phyloP scores from a whole-genome alignment of 2,888 invertebrate genomes.

The Xestia sexstrigata region DNA sequence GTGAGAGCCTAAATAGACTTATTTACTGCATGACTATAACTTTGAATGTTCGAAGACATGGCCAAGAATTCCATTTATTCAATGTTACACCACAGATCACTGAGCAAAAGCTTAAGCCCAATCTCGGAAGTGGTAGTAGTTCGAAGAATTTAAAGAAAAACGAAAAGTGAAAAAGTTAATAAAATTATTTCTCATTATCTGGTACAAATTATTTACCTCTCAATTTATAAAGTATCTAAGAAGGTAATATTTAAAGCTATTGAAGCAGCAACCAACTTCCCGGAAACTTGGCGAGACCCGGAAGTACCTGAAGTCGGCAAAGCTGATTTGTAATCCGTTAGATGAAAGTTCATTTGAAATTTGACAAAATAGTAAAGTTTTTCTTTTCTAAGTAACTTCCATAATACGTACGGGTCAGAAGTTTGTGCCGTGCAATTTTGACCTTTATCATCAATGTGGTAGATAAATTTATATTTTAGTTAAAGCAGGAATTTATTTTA shows the following conservation, averaged over 20 bases:
- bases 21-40: slow-evolving; percentile 92
- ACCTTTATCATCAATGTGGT: background rate
- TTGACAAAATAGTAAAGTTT: background rate
- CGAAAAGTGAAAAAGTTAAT: background rate
- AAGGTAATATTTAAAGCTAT: background rate
- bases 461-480: too few species aligned
- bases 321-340: background rate
- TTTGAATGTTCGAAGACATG: slow-evolving; percentile 90
- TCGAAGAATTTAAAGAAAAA: background rate
- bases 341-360: background rate
- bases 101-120: slow-evolving; percentile 63
- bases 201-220: slow-evolving; percentile 14
- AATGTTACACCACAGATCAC: slow-evolving; percentile 73
- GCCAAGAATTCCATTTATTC: slow-evolving; percentile 89
- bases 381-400: background rate
- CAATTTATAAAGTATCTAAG: background rate
- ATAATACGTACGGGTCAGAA: background rate
- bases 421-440: background rate
- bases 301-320: background rate
- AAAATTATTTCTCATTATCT: slow-evolving; percentile 12
- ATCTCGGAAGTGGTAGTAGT: too few species aligned
- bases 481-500: too few species aligned
- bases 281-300: background rate
- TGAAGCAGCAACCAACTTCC: background rate
- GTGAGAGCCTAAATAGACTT: slow-evolving; percentile 91